Base-by-base conservation (phyloP, 2,797 vertebrate genomes). In the Anolis apletophallus region DNA sequence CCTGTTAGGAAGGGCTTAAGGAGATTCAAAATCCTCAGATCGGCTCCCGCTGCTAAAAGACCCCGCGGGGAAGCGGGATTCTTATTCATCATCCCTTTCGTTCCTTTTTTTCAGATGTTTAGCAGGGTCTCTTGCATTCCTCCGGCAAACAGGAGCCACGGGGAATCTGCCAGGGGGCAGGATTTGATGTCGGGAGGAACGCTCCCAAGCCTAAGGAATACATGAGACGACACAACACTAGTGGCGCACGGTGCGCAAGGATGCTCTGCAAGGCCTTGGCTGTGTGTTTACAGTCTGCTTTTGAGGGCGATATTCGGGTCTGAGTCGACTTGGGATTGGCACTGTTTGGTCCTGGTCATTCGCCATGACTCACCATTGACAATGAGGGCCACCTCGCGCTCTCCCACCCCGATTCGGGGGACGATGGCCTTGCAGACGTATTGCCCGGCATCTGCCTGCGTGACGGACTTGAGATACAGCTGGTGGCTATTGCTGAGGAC, bases 401-500 rank as follows among this genome's bases (percentile, higher is more conserved):
- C 98, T 0, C 98, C 98, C 54, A 99, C 98, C 0, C 98, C 98
- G 0, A 99, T 99, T 13, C 98, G 94, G 0, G 98, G 98, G 0
- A 99, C 98, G 19, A 99, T 99, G 96, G 98, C 98, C 88, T 99
- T 98, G 96, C 98, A 99, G 88, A 98, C 95, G 9, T 99, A 99
- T 88, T 98, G 98, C 54, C 98, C 98, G 0, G 98, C 98, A 0
- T 99, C 98, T 0, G 96, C 95, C 90, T 99, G 98, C 1, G 97
- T 98, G 81, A 99, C 98, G 0, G 98, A 96, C 96, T 99, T 99
- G 91, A 99, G 90, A 87, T 97, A 96, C 82, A 99, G 96, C 96
- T 99, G 98, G 96, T 99, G 98, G 94, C 98, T 98, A 96, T 99
- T 99, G 95, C 98, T 99, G 77, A 99, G 96, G 9, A 99, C 98